Evolutionary conservation across 2,888 invertebrate species (phyloP).

Genomic region (Romanomermis culicivorax): DNA sequence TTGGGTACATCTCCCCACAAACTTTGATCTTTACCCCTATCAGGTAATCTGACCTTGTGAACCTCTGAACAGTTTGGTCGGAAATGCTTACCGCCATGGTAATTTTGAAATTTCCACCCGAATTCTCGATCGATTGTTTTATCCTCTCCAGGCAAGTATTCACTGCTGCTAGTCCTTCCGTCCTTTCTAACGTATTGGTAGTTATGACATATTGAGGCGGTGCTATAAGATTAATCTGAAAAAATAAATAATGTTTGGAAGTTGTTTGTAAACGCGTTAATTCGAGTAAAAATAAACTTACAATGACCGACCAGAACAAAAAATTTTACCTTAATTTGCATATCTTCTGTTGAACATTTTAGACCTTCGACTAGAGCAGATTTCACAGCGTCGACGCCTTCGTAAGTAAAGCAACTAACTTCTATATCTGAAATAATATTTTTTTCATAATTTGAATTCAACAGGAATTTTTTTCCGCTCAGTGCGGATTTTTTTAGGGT

Average conservation of each 20-base stretch:
- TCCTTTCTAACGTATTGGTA: constrained; percentile 85
- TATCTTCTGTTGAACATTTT: constrained; percentile 63
- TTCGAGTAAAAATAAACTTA: too few relatives aligned
- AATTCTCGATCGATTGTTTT: constrained; percentile 49
- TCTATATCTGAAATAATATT: constrained; percentile 43
- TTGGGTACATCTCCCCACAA: too few relatives aligned
- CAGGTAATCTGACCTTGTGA: too few relatives aligned
- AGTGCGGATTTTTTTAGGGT: too few relatives aligned
- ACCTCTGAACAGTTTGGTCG: too few relatives aligned
- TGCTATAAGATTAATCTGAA: constrained; percentile 77
- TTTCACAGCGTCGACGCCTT: constrained; percentile 96
- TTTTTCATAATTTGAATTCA: neutral
- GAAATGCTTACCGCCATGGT: constrained; percentile 83
- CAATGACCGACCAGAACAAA: neutral
- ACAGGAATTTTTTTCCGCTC: too few relatives aligned
- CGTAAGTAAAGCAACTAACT: constrained; percentile 83
- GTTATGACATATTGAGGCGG: constrained; percentile 97
- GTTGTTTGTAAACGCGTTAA: too few relatives aligned
- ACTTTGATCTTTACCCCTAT: too few relatives aligned
- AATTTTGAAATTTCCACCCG: constrained; percentile 74
- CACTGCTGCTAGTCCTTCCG: constrained; percentile 69
- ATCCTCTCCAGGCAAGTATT: constrained; percentile 73
- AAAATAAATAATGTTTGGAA: neutral
- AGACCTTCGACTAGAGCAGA: constrained; percentile 65
- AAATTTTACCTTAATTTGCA: constrained; percentile 58